Conservation (phyloP, 2,797 vertebrate species). For the Squalus acanthias region DNA sequence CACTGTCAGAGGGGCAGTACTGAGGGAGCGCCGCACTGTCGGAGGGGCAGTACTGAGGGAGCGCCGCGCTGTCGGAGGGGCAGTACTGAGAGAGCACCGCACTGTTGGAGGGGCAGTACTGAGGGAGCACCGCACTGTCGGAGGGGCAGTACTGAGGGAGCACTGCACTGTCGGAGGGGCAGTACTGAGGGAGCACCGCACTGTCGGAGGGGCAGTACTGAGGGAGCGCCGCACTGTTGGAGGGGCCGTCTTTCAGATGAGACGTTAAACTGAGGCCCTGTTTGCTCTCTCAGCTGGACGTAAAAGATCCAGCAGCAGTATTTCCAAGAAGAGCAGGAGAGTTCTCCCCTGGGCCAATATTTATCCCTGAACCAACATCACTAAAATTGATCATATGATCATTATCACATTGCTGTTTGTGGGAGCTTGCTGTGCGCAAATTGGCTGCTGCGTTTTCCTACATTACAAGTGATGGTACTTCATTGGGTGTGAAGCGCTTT, state of each 20-base stretch:
- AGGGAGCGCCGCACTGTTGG: neutral
- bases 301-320: neutral
- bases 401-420: neutral
- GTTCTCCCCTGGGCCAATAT: neutral
- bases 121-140: neutral
- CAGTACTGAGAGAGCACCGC: neutral
- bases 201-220: neutral
- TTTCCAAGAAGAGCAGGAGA: neutral
- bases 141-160: neutral
- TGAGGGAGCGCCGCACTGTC: neutral
- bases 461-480: neutral
- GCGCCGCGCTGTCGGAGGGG: no score
- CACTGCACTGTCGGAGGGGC: no score
- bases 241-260: neutral
- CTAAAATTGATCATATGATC: neutral
- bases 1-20: neutral
- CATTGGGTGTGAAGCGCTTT: neutral
- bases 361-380: neutral
- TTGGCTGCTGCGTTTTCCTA: neutral
- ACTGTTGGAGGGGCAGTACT: neutral
- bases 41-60: neutral
- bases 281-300: neutral
- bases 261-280: neutral
- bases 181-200: neutral
- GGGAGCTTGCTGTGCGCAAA: neutral